Percentiles rank a stretch among this genome's conserved stretches.
Evolutionary conservation across 2,113 vertebrate species (phyloP).

Genomic region (Heterotilapia buettikoferi): DNA sequence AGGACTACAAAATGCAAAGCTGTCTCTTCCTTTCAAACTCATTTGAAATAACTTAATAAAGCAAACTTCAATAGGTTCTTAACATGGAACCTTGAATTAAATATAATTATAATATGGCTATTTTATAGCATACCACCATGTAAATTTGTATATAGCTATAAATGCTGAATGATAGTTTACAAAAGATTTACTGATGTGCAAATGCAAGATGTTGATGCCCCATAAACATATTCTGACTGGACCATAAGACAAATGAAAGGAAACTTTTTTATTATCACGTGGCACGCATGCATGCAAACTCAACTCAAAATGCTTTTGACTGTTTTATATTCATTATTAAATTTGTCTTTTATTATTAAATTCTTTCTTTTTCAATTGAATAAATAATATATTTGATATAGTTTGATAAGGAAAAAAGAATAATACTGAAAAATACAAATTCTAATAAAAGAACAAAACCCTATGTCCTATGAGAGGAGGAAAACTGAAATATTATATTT

Average conservation of each 20-base stretch:
- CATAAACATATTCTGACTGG: neutral
- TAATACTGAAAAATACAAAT: accelerated
- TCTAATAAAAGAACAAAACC: neutral
- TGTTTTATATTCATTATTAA: neutral
- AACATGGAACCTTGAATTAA: neutral
- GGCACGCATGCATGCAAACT: neutral
- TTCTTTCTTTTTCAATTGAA: neutral
- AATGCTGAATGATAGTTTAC: neutral
- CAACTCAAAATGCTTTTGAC: neutral
- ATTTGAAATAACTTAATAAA: neutral
- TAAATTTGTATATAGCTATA: neutral
- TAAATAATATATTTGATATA: neutral
- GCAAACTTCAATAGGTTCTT: neutral
- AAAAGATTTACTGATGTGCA: neutral
- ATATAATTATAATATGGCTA: neutral
- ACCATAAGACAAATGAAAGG: neutral
- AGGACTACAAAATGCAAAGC: neutral
- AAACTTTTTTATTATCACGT: neutral
- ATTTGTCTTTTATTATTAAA: neutral
- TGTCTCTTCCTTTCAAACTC: neutral
- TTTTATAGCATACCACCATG: neutral
- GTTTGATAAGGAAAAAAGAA: neutral
- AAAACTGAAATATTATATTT: neutral
- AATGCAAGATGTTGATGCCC: neutral
- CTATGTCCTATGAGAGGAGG: neutral